Conservation (phyloP, 2,113 vertebrate genomes). For the Cettia cetti region DNA sequence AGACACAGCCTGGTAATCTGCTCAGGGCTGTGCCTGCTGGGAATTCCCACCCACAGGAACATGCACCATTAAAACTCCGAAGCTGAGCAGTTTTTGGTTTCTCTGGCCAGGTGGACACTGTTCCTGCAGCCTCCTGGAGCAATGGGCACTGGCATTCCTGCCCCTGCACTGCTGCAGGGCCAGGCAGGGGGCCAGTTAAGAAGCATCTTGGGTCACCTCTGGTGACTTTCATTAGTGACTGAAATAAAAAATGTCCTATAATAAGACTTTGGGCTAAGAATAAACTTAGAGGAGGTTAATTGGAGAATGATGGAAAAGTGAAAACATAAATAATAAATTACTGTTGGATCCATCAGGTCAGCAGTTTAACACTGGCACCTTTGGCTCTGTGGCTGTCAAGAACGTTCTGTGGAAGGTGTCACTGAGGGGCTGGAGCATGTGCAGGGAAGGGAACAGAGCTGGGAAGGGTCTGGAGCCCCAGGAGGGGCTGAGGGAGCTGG, state of each 20-base stretch:
- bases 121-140: background rate
- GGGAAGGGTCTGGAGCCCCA: background rate
- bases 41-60: background rate
- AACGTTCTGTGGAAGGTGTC: background rate
- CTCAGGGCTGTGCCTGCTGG: background rate
- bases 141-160: background rate
- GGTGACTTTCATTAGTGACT: background rate
- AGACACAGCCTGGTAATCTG: background rate
- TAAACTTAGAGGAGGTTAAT: background rate
- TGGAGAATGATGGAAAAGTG: background rate
- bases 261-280: background rate
- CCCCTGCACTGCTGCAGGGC: rapidly evolving
- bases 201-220: background rate
- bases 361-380: background rate
- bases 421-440: rapidly evolving
- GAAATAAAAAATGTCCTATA: background rate
- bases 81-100: background rate
- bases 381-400: background rate
- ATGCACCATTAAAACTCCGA: background rate
- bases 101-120: rapidly evolving
- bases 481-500: background rate
- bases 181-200: too few species aligned
- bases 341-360: background rate
- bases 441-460: rapidly evolving
- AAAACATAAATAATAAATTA: background rate